Conservation (phyloP, 2,888 invertebrate species). For the Lepetodrilus schrolli region DNA sequence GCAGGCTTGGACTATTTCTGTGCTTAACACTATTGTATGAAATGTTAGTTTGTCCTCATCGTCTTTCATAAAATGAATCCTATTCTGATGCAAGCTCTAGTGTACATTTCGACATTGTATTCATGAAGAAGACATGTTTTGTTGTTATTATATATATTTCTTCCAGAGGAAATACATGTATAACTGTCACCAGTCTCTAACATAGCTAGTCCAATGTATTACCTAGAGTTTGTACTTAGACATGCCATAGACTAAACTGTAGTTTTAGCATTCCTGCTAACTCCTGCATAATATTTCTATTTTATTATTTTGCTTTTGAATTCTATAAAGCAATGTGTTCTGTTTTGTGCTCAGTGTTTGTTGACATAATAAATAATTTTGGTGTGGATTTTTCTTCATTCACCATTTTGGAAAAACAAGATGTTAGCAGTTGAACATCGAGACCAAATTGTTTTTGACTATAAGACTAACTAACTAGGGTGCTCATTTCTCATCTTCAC, state of each 20-base stretch:
- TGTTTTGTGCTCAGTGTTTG: not conserved
- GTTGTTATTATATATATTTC: not conserved
- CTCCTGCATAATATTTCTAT: slow-evolving; percentile 21
- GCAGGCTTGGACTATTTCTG: no score
- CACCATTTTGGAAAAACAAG: no score
- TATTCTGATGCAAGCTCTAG: no score
- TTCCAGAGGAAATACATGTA: no score
- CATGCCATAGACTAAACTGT: slow-evolving; percentile 12
- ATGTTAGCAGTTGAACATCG: no score
- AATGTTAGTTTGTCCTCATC: no score
- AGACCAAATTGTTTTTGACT: no score
- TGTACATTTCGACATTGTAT: no score
- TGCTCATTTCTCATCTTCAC: no score
- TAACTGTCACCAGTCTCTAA: slow-evolving; percentile 18
- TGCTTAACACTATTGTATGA: no score
- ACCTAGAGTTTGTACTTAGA: slow-evolving; percentile 4
- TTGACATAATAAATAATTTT: not conserved
- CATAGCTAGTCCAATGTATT: not conserved
- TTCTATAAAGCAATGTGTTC: not conserved
- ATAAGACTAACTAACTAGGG: no score
- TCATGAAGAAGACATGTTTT: not conserved
- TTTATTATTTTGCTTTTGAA: slow-evolving; percentile 2
- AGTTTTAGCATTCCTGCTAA: slow-evolving; percentile 19
- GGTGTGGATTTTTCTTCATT: slow-evolving; percentile 8
- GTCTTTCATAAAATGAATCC: no score